Evolutionary conservation across 2,113 vertebrate genomes (phyloP).

Genomic region (Chionomys nivalis): DNA sequence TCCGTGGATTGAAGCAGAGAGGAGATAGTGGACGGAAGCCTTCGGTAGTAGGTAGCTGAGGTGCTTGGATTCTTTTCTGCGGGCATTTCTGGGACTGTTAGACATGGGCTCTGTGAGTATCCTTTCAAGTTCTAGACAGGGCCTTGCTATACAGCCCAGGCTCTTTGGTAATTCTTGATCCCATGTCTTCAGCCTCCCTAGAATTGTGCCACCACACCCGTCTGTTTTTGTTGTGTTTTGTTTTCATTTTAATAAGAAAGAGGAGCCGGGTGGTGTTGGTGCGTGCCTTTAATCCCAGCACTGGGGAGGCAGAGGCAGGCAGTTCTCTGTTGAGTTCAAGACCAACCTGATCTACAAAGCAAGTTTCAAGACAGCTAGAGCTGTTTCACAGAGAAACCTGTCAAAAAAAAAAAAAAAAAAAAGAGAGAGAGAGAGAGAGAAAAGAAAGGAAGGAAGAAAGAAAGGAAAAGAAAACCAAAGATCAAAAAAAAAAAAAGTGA

Average conservation of each 20-base stretch:
- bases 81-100: not conserved
- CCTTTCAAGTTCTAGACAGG: not conserved
- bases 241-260: conserved; percentile 12
- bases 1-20: not conserved
- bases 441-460: no score
- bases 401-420: rapidly evolving
- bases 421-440: rapidly evolving
- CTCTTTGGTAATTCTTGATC: not conserved
- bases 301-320: no score
- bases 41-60: not conserved
- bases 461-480: conserved; percentile 7
- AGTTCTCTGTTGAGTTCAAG: no score
- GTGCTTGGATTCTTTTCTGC: not conserved
- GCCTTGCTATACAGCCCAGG: not conserved
- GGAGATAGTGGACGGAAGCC: not conserved
- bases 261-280: no score
- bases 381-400: no score
- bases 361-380: no score
- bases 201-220: not conserved
- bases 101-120: not conserved
- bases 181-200: not conserved
- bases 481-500: conserved; percentile 28
- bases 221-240: conserved; percentile 57
- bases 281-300: no score
- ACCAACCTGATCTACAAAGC: no score